A percentile compares a stretch with the other conserved stretches of the same genome.
phyloP scores from a whole-genome alignment of 2,113 vertebrate species.

The Corvus cornix region DNA sequence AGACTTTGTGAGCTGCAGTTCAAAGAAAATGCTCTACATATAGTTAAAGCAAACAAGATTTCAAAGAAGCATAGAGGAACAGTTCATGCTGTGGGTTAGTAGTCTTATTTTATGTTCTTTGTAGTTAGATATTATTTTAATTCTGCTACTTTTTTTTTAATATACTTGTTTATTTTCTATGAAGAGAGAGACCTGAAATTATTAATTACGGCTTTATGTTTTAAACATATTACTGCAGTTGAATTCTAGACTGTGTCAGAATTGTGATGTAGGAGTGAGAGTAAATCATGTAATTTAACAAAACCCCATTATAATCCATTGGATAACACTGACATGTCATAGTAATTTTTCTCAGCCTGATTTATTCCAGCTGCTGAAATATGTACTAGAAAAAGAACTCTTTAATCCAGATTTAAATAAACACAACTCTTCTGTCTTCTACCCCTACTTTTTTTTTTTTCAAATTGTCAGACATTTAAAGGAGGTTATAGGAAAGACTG shows the following conservation, averaged over 20 bases:
- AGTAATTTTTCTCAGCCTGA: background rate
- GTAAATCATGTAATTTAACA: background rate
- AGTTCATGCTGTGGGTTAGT: slow-evolving; percentile 77
- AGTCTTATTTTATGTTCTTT: slow-evolving; percentile 39
- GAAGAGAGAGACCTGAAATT: background rate
- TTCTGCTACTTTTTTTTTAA: background rate
- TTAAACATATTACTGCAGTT: background rate
- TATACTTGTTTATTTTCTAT: background rate
- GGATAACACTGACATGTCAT: background rate
- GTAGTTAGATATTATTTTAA: background rate
- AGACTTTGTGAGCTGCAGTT: slow-evolving; percentile 82
- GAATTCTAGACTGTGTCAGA: slow-evolving; percentile 7
- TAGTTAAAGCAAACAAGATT: slow-evolving; percentile 77
- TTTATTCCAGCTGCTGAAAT: background rate
- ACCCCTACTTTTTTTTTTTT: background rate
- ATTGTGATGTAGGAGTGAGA: background rate
- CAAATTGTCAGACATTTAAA: background rate
- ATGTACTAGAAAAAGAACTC: background rate
- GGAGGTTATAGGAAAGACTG: background rate
- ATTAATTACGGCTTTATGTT: background rate
- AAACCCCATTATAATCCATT: background rate
- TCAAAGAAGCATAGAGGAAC: slow-evolving; percentile 80
- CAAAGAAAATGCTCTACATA: slow-evolving; percentile 79
- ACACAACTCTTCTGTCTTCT: background rate
- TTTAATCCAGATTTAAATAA: background rate